Percentiles rank a stretch among this genome's conserved stretches.
Conservation (phyloP, 1,140 invertebrate genomes). For the Tenebrio molitor region DNA sequence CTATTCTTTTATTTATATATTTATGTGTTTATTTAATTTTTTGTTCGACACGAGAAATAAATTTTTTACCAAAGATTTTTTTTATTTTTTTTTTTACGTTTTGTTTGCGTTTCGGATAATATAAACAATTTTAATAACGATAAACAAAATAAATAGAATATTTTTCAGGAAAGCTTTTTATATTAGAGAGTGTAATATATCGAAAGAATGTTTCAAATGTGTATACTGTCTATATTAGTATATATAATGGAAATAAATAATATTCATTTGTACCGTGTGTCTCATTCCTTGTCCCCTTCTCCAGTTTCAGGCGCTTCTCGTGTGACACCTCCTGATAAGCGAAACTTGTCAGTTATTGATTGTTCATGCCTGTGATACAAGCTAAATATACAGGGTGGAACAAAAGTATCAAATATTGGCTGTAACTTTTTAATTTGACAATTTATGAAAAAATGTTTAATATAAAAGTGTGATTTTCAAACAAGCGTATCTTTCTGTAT, state of each 20-base stretch:
- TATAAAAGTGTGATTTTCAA: too few relatives aligned
- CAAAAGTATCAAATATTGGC: too few relatives aligned
- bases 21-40: conserved; percentile 40
- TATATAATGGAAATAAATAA: conserved; percentile 49
- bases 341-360: too few relatives aligned
- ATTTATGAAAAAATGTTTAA: too few relatives aligned
- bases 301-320: too few relatives aligned
- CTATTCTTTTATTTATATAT: conserved; percentile 33
- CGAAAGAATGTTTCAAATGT: conserved; percentile 48
- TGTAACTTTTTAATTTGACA: too few relatives aligned
- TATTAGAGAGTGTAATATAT: conserved; percentile 48
- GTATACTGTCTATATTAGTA: conserved; percentile 48
- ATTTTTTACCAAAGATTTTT: conserved; percentile 49
- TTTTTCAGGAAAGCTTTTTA: conserved; percentile 54
- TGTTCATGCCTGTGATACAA: too few relatives aligned
- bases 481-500: too few relatives aligned
- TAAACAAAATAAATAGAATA: conserved; percentile 46
- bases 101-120: conserved; percentile 5
- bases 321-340: too few relatives aligned
- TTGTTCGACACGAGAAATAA: conserved; percentile 25
- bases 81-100: conserved; percentile 21
- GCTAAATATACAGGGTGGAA: too few relatives aligned
- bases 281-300: neutral
- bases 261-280: conserved; percentile 47
- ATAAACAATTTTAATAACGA: conserved; percentile 40